Base-by-base conservation (phyloP, 64 coral and sea anemone genomes). In the Montipora efflorescens region DNA sequence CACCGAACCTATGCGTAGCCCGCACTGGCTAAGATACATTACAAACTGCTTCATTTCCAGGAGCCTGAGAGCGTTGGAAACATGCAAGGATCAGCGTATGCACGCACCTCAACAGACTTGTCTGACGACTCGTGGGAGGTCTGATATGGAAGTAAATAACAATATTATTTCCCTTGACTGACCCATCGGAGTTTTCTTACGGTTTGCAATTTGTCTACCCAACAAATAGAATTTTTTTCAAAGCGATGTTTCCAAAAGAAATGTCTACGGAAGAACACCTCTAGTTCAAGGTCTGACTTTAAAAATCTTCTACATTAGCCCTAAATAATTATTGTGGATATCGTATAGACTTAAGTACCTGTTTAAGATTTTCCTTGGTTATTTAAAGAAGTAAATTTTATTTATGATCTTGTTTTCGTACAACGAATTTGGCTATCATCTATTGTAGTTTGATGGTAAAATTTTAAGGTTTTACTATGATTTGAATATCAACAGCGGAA, bases 71-170 rank as follows among this genome's bases (percentile, higher is more conserved):
- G 47, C 47, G 46, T 14, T 19, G 44, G 47, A 8, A 76, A 10
- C 12, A 9, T 18, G 0, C 76, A 8, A 49, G 45, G 14, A 46
- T 78, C 45, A 49, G 46, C 47, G 14, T 45, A 18, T 6, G 76
- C 76, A 15, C 74, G 74, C 36, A 16, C 3, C 66, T 86, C 66
- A 16, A 72, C 82, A 9, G 82, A 86, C 19, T 86, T 45, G 5
- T 68, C 66, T 20, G 82, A 86, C 1, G 82, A 72, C 45, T 50
- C 82, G 0, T 86, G 64, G 82, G 82, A 86, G 8, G 82, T 86
- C 1, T 86, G 66, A 72, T 8, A 52, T 71, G 43, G 8, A 16
- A 5, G 81, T 67, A 4, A 28, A 83, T 47, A 83, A 9, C 16
- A 49, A 13, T 46, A 10, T 48, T 71, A 50, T 85, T 85, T 67